Conservation (phyloP, 2,888 invertebrate genomes). For the Hedychridium roseum region DNA sequence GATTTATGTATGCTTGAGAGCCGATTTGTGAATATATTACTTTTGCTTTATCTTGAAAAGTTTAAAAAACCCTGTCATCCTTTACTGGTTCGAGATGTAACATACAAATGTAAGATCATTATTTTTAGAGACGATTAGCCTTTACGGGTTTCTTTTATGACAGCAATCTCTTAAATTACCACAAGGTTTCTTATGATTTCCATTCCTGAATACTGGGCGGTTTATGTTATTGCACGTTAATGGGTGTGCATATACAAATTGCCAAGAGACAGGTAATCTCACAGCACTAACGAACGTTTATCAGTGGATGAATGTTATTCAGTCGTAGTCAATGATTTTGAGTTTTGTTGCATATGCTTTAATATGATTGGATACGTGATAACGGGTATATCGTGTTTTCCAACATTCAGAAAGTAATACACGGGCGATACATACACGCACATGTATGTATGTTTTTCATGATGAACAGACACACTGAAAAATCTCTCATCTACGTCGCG, state of each 20-base stretch:
- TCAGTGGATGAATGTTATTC: constrained; percentile 25
- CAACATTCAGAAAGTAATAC: constrained; percentile 38
- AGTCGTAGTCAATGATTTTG: constrained; percentile 17
- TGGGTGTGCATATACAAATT: constrained; percentile 8
- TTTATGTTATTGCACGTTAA: constrained; percentile 15
- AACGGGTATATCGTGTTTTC: constrained; percentile 29
- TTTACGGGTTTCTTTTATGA: too few species aligned
- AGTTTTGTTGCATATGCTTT: constrained; percentile 11
- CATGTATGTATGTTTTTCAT: constrained; percentile 5
- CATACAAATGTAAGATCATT: constrained; percentile 22
- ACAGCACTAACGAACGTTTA: constrained; percentile 40
- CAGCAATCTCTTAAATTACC: constrained; percentile 20
- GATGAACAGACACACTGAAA: constrained; percentile 35
- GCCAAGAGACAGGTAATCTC: constrained; percentile 33
- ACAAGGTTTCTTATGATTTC: constrained; percentile 24
- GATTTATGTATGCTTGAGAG: too few species aligned
- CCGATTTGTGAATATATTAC: too few species aligned
- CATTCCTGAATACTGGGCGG: constrained; percentile 34
- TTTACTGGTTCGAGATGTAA: constrained; percentile 17
- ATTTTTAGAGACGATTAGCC: constrained; percentile 20
- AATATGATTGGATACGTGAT: constrained; percentile 29
- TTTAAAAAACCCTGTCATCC: constrained; percentile 32
- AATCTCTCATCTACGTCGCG: constrained; percentile 23
- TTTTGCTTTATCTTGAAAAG: too few species aligned
- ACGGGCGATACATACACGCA: constrained; percentile 26